These are phyloP conservation scores for Melipona bicolor DNA, from an alignment of 2,888 invertebrate genomes.

Conservation along the genomic window DNA sequence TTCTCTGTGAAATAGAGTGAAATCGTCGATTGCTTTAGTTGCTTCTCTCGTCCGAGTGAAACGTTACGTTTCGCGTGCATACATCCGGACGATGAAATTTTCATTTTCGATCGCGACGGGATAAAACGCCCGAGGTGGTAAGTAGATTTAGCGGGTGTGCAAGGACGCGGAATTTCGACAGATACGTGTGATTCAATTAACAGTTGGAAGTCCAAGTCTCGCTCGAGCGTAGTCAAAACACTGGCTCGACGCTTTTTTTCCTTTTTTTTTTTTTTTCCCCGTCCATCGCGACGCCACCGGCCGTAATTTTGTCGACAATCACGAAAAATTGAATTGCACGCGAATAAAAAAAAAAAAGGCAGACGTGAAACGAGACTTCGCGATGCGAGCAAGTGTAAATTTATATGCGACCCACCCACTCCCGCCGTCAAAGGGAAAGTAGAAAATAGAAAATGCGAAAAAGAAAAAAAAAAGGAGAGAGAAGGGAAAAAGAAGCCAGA, in stretches of 20 bases:
- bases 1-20: no score
- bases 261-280: no score
- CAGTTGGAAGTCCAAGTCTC: not conserved
- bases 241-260: not conserved
- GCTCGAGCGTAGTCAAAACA: constrained; percentile 3
- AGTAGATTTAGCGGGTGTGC: not conserved
- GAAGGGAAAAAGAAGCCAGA: not conserved
- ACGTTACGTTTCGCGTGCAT: not conserved
- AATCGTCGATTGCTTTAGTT: not conserved
- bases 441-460: not conserved
- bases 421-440: not conserved
- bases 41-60: not conserved
- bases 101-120: not conserved
- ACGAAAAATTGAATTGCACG: constrained; percentile 28
- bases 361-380: constrained; percentile 14
- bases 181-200: constrained; percentile 4
- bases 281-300: not conserved
- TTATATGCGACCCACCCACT: not conserved
- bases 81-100: not conserved
- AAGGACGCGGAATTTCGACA: not conserved
- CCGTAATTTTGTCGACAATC: constrained; percentile 28
- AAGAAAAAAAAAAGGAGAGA: no score
- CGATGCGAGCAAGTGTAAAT: constrained; percentile 33
- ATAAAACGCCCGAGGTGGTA: not conserved
- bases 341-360: constrained; percentile 2